Evolutionary conservation across 1,140 invertebrate species (phyloP).

Genomic region (Zophobas atratus): DNA sequence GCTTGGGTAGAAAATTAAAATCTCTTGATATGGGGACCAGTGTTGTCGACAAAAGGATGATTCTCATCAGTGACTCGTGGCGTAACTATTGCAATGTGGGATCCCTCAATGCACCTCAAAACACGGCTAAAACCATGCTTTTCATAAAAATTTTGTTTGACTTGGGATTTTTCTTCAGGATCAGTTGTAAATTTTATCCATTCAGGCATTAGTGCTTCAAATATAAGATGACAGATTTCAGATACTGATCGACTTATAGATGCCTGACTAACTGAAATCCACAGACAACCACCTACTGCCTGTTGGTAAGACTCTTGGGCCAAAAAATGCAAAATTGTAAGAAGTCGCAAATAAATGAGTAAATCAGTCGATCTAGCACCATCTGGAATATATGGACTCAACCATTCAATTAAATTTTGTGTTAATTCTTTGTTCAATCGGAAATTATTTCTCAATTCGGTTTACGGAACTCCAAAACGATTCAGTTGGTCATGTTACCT

Average conservation of each 20-base stretch:
- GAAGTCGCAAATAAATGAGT: neutral
- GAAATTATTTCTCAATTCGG: neutral
- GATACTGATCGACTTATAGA: neutral
- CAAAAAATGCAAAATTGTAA: neutral
- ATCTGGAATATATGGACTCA: neutral
- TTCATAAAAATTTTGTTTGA: neutral
- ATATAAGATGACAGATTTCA: neutral
- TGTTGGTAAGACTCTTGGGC: neutral
- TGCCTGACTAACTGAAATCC: neutral
- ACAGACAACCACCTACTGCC: neutral
- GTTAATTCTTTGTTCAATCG: neutral
- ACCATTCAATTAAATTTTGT: conserved; percentile 1
- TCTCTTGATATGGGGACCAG: too few species aligned
- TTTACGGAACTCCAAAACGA: neutral
- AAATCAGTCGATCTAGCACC: neutral
- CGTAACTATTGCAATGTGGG: neutral
- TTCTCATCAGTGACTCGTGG: neutral
- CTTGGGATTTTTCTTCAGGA: neutral
- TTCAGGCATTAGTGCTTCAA: neutral
- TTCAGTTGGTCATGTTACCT: neutral
- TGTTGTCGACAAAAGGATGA: neutral
- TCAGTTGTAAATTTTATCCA: neutral
- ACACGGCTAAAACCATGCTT: neutral
- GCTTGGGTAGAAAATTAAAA: too few species aligned
- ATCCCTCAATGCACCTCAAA: neutral